These are phyloP conservation scores for Trissolcus basalis DNA, from an alignment of 1,140 invertebrate species.

Conservation along the genomic window DNA sequence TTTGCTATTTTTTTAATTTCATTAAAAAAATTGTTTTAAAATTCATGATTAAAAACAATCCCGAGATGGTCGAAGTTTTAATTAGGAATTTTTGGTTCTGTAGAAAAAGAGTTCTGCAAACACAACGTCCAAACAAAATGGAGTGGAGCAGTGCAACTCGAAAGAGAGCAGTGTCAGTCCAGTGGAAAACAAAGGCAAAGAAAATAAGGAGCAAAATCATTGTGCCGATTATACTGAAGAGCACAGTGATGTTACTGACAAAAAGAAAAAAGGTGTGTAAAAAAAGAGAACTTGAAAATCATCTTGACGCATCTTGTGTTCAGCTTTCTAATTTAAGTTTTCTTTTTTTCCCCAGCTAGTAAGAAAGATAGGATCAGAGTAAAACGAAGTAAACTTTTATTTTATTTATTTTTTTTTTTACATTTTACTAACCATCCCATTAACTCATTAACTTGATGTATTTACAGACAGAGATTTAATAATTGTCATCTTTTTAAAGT, in stretches of 20 bases:
- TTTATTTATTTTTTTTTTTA: too few species aligned
- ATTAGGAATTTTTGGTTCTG: neutral
- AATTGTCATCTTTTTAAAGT: neutral
- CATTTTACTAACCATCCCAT: too few species aligned
- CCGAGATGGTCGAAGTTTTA: too few species aligned
- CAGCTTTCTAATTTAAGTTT: too few species aligned
- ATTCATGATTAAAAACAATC: slow-evolving; percentile 5
- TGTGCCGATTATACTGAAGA: slow-evolving; percentile 72
- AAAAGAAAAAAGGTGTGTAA: slow-evolving; percentile 75
- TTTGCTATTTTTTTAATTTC: too few species aligned
- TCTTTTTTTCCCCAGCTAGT: too few species aligned
- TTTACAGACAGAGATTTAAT: too few species aligned
- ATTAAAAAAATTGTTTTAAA: neutral
- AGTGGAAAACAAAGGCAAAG: slow-evolving; percentile 68
- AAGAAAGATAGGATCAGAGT: too few species aligned
- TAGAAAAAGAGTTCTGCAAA: slow-evolving; percentile 65
- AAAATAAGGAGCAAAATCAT: slow-evolving; percentile 72
- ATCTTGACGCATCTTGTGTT: too few species aligned
- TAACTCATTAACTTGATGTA: too few species aligned
- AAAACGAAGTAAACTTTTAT: too few species aligned
- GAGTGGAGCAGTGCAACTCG: slow-evolving; percentile 64
- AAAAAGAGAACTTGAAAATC: neutral
- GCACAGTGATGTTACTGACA: slow-evolving; percentile 68
- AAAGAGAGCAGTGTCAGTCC: slow-evolving; percentile 63
- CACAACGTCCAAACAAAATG: slow-evolving; percentile 69